These are phyloP conservation scores for Loriculus beryllinus DNA, from an alignment of 2,797 vertebrate species.

Conservation along the genomic window DNA sequence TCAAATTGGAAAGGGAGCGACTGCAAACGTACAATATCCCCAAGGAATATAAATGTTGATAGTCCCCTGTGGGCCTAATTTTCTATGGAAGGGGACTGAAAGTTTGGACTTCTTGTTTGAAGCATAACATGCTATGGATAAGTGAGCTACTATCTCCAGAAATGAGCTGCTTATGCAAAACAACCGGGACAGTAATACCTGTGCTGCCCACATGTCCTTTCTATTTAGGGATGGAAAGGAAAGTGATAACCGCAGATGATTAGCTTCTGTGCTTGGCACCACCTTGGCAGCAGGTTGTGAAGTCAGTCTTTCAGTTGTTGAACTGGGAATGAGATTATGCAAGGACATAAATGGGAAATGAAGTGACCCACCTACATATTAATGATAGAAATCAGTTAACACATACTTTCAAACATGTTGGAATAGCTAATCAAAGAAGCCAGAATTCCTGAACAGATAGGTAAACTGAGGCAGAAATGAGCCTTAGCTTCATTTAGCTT, in stretches of 20 bases:
- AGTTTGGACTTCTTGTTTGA: not conserved
- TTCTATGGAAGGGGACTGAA: not conserved
- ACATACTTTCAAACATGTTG: not conserved
- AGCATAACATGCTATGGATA: not conserved
- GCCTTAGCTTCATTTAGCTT: not conserved
- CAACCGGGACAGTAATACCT: not conserved
- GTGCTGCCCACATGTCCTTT: not conserved
- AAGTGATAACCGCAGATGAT: conserved; percentile 25
- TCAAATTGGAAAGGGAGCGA: not conserved
- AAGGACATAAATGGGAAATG: not conserved
- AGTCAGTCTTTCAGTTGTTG: not conserved
- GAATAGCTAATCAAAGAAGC: not conserved
- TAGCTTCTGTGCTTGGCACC: not conserved
- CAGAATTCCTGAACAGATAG: not conserved
- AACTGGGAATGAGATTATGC: not conserved
- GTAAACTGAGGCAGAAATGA: not conserved
- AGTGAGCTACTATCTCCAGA: not conserved
- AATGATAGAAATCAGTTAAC: not conserved
- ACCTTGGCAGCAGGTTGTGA: not conserved
- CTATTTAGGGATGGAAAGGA: conserved; percentile 47
- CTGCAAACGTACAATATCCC: not conserved
- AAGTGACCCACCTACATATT: not conserved
- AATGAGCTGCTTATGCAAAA: not conserved
- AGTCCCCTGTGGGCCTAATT: not conserved
- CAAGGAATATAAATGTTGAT: not conserved